These are phyloP conservation scores for Drosophila mayri DNA, from an alignment of 1,140 invertebrate species.

Conservation along the genomic window DNA sequence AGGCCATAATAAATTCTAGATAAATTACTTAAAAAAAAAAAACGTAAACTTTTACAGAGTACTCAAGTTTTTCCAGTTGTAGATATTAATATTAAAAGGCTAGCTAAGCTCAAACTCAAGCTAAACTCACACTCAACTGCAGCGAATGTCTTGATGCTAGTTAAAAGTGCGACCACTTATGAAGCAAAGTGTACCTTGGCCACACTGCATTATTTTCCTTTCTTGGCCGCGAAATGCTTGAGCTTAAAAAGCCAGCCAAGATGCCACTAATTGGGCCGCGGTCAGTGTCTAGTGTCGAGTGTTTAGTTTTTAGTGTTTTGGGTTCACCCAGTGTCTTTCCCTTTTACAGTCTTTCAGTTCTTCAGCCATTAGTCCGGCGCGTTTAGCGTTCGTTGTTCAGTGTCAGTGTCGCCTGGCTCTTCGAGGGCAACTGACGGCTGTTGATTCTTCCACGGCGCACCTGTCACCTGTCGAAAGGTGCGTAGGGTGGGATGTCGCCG, in stretches of 20 bases:
- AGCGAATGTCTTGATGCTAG: not conserved
- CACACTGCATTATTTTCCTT: conserved; percentile 15
- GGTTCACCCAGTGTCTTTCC: conserved; percentile 18
- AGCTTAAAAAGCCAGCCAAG: conserved; percentile 16
- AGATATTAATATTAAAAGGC: not conserved
- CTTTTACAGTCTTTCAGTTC: conserved; percentile 7
- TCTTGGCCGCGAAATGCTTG: conserved; percentile 22
- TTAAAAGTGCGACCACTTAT: conserved; percentile 9
- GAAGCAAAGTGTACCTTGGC: not conserved
- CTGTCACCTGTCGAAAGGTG: conserved; percentile 31
- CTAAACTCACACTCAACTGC: not conserved
- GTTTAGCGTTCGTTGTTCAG: conserved; percentile 7
- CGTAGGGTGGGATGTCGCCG: conserved; percentile 50
- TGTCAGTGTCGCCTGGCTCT: conserved; percentile 42
- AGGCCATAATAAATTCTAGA: conserved; percentile 7
- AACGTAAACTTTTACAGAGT: not conserved
- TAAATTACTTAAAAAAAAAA: not conserved
- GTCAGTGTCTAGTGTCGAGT: conserved; percentile 25
- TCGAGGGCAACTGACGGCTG: conserved; percentile 32
- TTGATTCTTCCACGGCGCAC: conserved; percentile 24
- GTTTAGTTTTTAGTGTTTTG: conserved; percentile 23
- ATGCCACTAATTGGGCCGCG: conserved; percentile 39
- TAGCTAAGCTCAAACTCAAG: not conserved
- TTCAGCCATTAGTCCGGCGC: conserved; percentile 21
- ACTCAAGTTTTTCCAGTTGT: not conserved